A percentile compares a stretch with the other conserved stretches of the same genome.
These are phyloP conservation scores for Malaclemys terrapin DNA, from an alignment of 2,113 vertebrate genomes.

Conservation along the genomic window DNA sequence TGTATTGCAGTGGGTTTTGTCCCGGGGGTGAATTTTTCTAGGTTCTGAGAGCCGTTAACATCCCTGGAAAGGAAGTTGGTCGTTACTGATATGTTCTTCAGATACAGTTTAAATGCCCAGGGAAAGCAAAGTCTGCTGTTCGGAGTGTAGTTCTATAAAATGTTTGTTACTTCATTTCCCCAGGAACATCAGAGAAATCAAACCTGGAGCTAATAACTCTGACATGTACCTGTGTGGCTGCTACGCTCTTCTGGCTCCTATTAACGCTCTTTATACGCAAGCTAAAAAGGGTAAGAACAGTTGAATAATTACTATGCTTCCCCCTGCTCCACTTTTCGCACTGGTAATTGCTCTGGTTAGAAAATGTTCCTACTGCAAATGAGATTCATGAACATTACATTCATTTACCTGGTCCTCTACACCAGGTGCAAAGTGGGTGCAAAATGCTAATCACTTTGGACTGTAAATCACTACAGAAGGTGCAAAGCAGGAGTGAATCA, in stretches of 20 bases:
- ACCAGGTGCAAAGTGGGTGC: background rate
- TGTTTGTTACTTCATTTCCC: slow-evolving; percentile 52
- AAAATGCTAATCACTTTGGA: background rate
- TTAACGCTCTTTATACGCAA: slow-evolving; percentile 94
- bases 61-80: slow-evolving; percentile 28
- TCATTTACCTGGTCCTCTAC: background rate
- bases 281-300: slow-evolving; percentile 85
- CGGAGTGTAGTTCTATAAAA: slow-evolving; percentile 10
- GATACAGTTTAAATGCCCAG: slow-evolving; percentile 16
- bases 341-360: fast-evolving
- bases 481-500: background rate
- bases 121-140: background rate
- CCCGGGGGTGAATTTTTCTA: background rate
- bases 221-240: slow-evolving; percentile 92
- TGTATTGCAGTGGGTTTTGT: background rate
- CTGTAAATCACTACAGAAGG: background rate
- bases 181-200: slow-evolving; percentile 85
- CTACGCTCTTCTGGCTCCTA: slow-evolving; percentile 92
- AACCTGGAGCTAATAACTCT: slow-evolving; percentile 91
- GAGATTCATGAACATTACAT: background rate
- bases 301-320: fast-evolving
- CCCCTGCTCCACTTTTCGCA: background rate
- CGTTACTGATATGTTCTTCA: slow-evolving; percentile 36
- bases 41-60: background rate
- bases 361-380: background rate